Conservation (phyloP, 2,888 invertebrate genomes). For the Dryocosmus kuriphilus region DNA sequence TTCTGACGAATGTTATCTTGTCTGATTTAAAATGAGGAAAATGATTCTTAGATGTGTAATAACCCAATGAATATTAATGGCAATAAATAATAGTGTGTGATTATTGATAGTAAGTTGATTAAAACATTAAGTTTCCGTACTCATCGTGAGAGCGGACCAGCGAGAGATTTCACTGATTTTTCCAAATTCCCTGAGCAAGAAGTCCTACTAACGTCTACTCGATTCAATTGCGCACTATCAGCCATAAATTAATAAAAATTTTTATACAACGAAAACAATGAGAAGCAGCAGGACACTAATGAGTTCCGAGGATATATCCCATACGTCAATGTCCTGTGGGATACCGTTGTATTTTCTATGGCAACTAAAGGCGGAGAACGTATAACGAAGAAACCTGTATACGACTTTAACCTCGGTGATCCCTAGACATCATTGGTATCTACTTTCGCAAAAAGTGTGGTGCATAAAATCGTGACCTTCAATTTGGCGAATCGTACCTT, state of each 20-base stretch:
- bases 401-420: constrained; percentile 40
- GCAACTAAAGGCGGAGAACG: constrained; percentile 40
- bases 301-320: constrained; percentile 38
- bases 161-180: constrained; percentile 31
- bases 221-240: constrained; percentile 36
- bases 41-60: constrained; percentile 29
- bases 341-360: constrained; percentile 41
- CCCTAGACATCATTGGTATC: constrained; percentile 38
- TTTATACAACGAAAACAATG: constrained; percentile 35
- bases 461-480: constrained; percentile 41
- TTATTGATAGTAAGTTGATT: constrained; percentile 38
- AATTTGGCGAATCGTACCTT: constrained; percentile 39
- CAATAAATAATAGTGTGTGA: constrained; percentile 14
- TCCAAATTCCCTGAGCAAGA: constrained; percentile 14
- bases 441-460: constrained; percentile 40
- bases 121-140: constrained; percentile 40
- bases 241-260: constrained; percentile 38
- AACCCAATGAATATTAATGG: constrained; percentile 32
- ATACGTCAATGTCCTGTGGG: constrained; percentile 41
- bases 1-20: not conserved
- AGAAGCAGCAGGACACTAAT: constrained; percentile 40
- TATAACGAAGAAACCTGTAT: constrained; percentile 33
- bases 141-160: constrained; percentile 23
- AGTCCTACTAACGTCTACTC: constrained; percentile 28
- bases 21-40: constrained; percentile 1